These are phyloP conservation scores for Pseudochromis fuscus DNA, from an alignment of 2,797 vertebrate species.

Conservation along the genomic window DNA sequence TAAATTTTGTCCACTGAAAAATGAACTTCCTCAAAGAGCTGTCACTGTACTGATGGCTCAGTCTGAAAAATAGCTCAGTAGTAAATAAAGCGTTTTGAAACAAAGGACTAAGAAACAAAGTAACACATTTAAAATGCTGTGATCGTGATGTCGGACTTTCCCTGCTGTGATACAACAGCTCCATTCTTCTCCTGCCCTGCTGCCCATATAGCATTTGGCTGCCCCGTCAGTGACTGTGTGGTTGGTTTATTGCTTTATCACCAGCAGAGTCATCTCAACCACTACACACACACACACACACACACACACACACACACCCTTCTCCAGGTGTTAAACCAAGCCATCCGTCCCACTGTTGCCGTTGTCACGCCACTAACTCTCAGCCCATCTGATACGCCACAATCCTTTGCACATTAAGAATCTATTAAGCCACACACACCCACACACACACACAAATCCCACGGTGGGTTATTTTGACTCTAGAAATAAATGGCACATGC, in stretches of 20 bases:
- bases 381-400: slow-evolving; percentile 69
- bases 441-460: slow-evolving; percentile 49
- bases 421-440: slow-evolving; percentile 72
- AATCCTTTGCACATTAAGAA: slow-evolving; percentile 80
- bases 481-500: slow-evolving; percentile 80
- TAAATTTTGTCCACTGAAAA: too few species aligned
- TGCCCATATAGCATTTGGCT: slow-evolving; percentile 68
- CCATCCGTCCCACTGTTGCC: slow-evolving; percentile 76
- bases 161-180: slow-evolving; percentile 61
- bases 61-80: background rate
- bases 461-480: slow-evolving; percentile 82
- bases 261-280: slow-evolving; percentile 37
- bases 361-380: slow-evolving; percentile 76
- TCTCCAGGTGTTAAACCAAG: slow-evolving; percentile 81
- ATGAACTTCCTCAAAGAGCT: too few species aligned
- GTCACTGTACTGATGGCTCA: too few species aligned
- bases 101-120: slow-evolving; percentile 5
- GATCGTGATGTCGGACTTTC: slow-evolving; percentile 32
- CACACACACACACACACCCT: slow-evolving; percentile 46
- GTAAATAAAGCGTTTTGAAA: slow-evolving; percentile 1
- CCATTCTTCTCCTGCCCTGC: slow-evolving; percentile 66
- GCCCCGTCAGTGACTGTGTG: slow-evolving; percentile 63
- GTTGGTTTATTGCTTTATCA: slow-evolving; percentile 74
- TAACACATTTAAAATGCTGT: slow-evolving; percentile 10
- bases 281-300: slow-evolving; percentile 27